phyloP scores from a whole-genome alignment of 2,888 invertebrate genomes.

The Priocnemis perturbator region DNA sequence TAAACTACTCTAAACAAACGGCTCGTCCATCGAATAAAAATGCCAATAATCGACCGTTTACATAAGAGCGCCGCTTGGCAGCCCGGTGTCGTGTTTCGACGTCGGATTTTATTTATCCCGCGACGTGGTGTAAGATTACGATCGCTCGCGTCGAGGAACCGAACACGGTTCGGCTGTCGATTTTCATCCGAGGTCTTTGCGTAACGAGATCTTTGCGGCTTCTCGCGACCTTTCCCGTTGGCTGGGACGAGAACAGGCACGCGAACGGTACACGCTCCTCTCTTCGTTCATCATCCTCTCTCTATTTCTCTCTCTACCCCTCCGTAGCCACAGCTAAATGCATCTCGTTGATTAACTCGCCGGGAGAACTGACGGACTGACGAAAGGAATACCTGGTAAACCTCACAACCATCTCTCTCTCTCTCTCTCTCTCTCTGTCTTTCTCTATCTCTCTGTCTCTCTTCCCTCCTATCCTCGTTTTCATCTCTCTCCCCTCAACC shows the following conservation, averaged over 20 bases:
- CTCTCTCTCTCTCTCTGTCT: constrained; percentile 2
- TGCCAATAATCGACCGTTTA: no score
- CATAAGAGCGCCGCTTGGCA: no score
- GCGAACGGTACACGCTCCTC: constrained; percentile 5
- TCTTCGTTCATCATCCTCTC: constrained; percentile 8
- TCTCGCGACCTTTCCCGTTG: constrained; percentile 7
- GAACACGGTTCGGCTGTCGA: no score
- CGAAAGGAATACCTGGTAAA: constrained; percentile 56
- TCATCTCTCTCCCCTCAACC: neutral
- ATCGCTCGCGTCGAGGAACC: no score
- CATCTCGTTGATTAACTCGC: constrained; percentile 66
- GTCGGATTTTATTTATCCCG: no score
- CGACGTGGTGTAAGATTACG: no score
- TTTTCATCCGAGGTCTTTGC: no score
- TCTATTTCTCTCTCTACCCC: constrained; percentile 19
- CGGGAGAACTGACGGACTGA: constrained; percentile 42
- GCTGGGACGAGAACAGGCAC: neutral
- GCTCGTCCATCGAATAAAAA: no score
- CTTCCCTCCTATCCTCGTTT: neutral
- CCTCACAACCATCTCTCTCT: constrained; percentile 12
- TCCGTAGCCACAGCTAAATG: constrained; percentile 44
- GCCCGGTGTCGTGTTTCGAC: no score
- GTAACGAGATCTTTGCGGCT: no score
- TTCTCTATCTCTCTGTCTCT: neutral
- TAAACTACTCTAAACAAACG: no score